Base-by-base conservation (phyloP, 2,113 vertebrate genomes). In the Silurus meridionalis region DNA sequence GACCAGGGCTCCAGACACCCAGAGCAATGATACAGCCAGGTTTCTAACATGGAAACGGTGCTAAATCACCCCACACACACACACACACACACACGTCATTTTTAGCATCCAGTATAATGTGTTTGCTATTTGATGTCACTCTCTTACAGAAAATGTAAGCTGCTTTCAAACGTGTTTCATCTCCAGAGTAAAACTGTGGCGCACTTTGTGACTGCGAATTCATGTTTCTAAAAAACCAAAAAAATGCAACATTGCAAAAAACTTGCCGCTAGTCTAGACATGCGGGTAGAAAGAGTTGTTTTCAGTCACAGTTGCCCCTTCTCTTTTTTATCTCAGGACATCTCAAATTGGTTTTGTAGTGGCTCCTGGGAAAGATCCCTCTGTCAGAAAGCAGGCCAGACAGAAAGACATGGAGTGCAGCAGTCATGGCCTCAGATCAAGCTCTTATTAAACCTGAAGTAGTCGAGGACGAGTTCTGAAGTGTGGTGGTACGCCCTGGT, bases 401-500 rank as follows among this genome's bases (percentile, higher is more conserved):
- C 48, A 52, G 50, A 84, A 84, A 17, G 55, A 81, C 82, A 72
- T 37, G 2, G 80, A 50, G 72, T 46, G 60, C 74, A 66, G 83
- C 75, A 80, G 75, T 80, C 75, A 25, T 37, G 23, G 19, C 75
- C 63, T 85, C 84, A 25, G 75, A 37, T 67, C 61, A 14, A 37
- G 15, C 67, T 61, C 7, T 86, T 79, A 66, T 66, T 82, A 57
- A 80, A 82, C 71, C 80, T 67, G n/a, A 61, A 69, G 78, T 64
- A 61, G 25, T 80, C 28, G 25, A 53, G 80, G 74, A 87, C n/a
- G 58, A 50, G 78, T 57, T 87, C 52, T 84, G 86, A 84, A 84
- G 74, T 85, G 71, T 89, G 91, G 90, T 87, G 87, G 90, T 74
- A 89, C 89, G 92, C 91, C 93, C 93, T 92, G 93, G 92, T 92